These are phyloP conservation scores for Nomada goodeniana DNA, from an alignment of 2,888 invertebrate genomes.

Conservation along the genomic window DNA sequence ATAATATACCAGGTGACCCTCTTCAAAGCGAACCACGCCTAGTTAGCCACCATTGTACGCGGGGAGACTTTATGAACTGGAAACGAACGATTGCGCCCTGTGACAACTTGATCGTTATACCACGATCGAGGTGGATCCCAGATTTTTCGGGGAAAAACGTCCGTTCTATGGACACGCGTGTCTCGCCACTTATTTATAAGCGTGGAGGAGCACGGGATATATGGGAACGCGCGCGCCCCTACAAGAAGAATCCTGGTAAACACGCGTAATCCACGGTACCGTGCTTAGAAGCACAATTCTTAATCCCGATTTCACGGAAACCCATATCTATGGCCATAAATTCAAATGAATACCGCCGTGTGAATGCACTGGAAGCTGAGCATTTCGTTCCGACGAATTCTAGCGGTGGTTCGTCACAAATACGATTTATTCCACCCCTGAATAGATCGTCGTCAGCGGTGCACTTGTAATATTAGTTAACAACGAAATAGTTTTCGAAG, in stretches of 20 bases:
- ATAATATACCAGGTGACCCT: slow-evolving; percentile 80
- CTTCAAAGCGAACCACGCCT: slow-evolving; percentile 81
- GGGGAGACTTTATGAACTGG: slow-evolving; percentile 76
- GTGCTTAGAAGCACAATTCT: slow-evolving; percentile 24
- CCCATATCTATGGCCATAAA: slow-evolving; percentile 30
- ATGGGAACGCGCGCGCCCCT: slow-evolving; percentile 20
- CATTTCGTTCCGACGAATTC: neutral
- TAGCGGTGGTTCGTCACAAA: neutral
- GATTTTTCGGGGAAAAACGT: slow-evolving; percentile 53
- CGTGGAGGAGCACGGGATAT: slow-evolving; percentile 27
- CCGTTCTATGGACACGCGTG: slow-evolving; percentile 14
- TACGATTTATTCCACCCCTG: neutral
- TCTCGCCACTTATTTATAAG: slow-evolving; percentile 31
- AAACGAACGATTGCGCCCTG: slow-evolving; percentile 72
- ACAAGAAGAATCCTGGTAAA: slow-evolving; percentile 37
- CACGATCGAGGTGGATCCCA: slow-evolving; percentile 46
- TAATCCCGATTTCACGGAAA: slow-evolving; percentile 56
- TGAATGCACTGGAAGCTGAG: neutral
- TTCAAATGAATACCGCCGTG: slow-evolving; percentile 13
- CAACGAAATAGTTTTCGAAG: neutral
- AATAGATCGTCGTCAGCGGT: neutral
- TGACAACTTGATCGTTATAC: slow-evolving; percentile 78
- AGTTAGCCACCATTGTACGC: slow-evolving; percentile 80
- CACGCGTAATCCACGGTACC: slow-evolving; percentile 45
- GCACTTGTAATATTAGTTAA: neutral